phyloP scores from a whole-genome alignment of 2,113 vertebrate genomes.

The Garra rufa region DNA sequence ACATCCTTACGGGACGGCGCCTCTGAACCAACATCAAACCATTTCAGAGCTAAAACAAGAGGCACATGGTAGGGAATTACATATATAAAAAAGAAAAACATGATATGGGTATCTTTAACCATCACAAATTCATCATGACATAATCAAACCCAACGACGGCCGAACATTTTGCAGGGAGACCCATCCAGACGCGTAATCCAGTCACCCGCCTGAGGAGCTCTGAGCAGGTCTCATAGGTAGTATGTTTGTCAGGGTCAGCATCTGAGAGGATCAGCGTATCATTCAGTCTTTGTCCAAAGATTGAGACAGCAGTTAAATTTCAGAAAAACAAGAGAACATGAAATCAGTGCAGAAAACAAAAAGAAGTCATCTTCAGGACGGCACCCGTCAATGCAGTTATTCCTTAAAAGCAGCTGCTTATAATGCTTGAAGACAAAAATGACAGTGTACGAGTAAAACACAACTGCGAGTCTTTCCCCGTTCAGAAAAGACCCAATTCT shows the following conservation, averaged over 20 bases:
- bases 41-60: conserved; percentile 49
- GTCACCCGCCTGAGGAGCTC: conserved; percentile 25
- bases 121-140: conserved; percentile 52
- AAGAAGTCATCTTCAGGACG: not conserved
- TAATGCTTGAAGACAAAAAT: conserved; percentile 36
- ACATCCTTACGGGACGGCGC: conserved; percentile 14
- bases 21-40: conserved; percentile 38
- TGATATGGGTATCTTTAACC: conserved; percentile 36
- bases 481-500: conserved; percentile 12
- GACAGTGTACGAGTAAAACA: conserved; percentile 31
- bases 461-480: conserved; percentile 24
- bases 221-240: conserved; percentile 55
- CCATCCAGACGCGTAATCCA: conserved; percentile 23
- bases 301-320: conserved; percentile 72
- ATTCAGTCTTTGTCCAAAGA: conserved; percentile 45
- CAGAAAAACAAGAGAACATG: conserved; percentile 53
- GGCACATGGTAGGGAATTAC: conserved; percentile 55
- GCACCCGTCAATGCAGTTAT: conserved; percentile 43
- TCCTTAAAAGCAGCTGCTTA: conserved; percentile 49
- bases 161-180: conserved; percentile 41
- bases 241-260: conserved; percentile 45
- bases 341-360: conserved; percentile 57
- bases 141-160: conserved; percentile 35
- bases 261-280: conserved; percentile 33
- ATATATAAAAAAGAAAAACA: conserved; percentile 35